Base-by-base conservation (phyloP, 2,113 vertebrate species). In the Entomyzon cyanotis region DNA sequence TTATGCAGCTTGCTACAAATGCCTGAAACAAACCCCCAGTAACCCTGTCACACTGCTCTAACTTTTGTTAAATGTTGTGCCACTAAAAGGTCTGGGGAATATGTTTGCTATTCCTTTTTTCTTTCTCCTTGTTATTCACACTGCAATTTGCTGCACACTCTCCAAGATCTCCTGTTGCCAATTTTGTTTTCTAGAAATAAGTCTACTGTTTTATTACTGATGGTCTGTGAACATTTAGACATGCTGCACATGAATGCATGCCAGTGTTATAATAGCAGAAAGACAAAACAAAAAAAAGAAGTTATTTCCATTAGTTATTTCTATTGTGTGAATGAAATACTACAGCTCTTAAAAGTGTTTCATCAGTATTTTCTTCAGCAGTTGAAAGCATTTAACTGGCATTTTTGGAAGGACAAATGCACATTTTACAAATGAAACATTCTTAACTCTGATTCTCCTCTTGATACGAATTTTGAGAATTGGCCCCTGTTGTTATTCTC, bases 341-440 rank as follows among this genome's bases (percentile, higher is more conserved):
- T 75, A 62, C 15, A 78, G 23, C 41, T 79, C 35, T 55, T 81
- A 56, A 24, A 64, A 60, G 8, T 7, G 2, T 65, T 93, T 79
- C 13, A 47, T 33, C 65, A 89, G 37, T 69, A 62, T 59, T 90
- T 92, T 90, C 39, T 49, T 78, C 58, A 78, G 75, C 52, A 77
- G 20, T 33, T 73, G 47, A 71, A 44, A 73, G 25, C 9, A 81
- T 55, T 78, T 39, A 64, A 42, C 14, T 71, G 8, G 28, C 30
- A 63, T 70, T 81, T 92, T 91, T 76, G 18, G 41, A 71, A 83
- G 23, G 33, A 91, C 24, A 93, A 92, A 88, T 23, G 22, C 9
- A 70, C 11, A 35, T 79, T 77, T 86, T 69, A 73, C 28, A 87
- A 90, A 87, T 11, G 11, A 12, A 70, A 76, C 22, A 70, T 90